These are phyloP conservation scores for Sebastolobus alascanus DNA, from an alignment of 2,797 vertebrate genomes.

Conservation along the genomic window DNA sequence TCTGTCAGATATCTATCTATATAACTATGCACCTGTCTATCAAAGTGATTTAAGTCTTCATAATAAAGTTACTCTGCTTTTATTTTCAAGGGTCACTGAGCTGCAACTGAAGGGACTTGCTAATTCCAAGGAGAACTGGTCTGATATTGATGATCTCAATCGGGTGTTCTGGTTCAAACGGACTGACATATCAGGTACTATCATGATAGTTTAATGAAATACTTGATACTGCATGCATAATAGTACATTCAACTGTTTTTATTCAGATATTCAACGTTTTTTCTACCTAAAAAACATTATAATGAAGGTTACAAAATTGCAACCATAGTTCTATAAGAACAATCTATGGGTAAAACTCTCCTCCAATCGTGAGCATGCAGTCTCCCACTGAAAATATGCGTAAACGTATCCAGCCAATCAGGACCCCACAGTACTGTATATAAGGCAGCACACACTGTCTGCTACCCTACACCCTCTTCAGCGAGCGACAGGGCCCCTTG, in stretches of 20 bases:
- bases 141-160: conserved; percentile 25
- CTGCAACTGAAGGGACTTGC: conserved; percentile 54
- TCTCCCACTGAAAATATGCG: too few relatives aligned
- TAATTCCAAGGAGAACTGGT: conserved; percentile 22
- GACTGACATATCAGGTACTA: conserved; percentile 55
- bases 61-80: not conserved
- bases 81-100: conserved; percentile 52
- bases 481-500: too few relatives aligned
- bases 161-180: conserved; percentile 59
- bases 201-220: not conserved
- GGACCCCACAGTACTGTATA: too few relatives aligned
- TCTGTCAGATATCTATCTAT: not conserved
- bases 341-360: too few relatives aligned
- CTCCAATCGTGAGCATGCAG: too few relatives aligned
- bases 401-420: too few relatives aligned
- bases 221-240: not conserved
- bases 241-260: not conserved
- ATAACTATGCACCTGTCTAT: not conserved
- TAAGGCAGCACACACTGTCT: too few relatives aligned
- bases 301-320: too few relatives aligned
- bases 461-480: too few relatives aligned
- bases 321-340: too few relatives aligned
- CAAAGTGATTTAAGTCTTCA: not conserved
- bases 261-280: not conserved
- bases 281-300: too few relatives aligned